Evolutionary conservation across 2,797 vertebrate genomes (phyloP), one percentile per base, ranked within the genome.

Genomic region (Phylloscopus collybita): DNA sequence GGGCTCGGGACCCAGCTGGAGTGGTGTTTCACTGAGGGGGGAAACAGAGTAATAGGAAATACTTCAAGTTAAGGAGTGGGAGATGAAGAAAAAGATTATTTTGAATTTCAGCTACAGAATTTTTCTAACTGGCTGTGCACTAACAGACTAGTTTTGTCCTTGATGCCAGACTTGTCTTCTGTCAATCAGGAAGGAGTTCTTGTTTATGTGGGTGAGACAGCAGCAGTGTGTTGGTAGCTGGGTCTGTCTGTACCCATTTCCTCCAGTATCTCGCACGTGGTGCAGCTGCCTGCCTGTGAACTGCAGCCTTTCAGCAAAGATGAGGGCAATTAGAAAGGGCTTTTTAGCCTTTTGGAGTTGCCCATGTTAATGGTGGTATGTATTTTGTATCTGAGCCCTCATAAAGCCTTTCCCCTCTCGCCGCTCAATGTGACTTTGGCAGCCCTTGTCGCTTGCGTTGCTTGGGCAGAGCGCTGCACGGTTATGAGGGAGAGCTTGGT

Each of bases 221-320:
- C n/a, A 9, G 20, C 1, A 1, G 18, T 2, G 17, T 9, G 42
- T 19, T 40, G 51, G 40, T 2, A 25, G 40, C 57, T 13, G 45
- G 42, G 9, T 22, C 32, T 15, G 9, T 12, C n/a, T 16, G 5
- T 4, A 5, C 23, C 62, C 1, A 0, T 3, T 22, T 4, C 7
- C 17, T 20, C 22, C 23, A 3, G 2, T 3, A 3, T 11, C 49
- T 38, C 1, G 1, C 9, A 7, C 0, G 0, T 9, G 36, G 20
- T 15, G 40, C 45, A 21, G 16, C 29, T 6, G 11, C 45, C 16
- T 11, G 38, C 49, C 29, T 47, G 80, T 2, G 1, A 23, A 5
- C 45, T 9, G 50, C 5, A 4, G 45, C 13, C 25, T 36, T 15
- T 3, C 44, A 4, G 65, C 34, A 22, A 16, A 5, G 19, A 13